Conservation (phyloP, 2,888 invertebrate species). For the Didymodactylos carnosus region DNA sequence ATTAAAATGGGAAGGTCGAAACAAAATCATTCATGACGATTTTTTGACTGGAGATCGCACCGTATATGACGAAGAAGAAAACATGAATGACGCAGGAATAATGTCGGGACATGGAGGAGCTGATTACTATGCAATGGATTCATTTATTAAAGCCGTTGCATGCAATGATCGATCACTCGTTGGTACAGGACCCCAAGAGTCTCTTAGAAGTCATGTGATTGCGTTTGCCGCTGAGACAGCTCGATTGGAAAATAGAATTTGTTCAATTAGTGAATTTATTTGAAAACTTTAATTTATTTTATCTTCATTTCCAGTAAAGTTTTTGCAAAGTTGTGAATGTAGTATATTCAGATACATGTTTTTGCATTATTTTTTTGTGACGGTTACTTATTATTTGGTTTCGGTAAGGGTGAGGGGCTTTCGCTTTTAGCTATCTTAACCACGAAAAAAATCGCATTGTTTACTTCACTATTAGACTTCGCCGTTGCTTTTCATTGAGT, state of each 20-base stretch:
- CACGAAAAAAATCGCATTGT: too few relatives aligned
- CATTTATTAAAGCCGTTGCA: conserved; percentile 23
- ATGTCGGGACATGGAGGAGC: conserved; percentile 27
- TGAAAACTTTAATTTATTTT: too few relatives aligned
- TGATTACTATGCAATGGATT: conserved; percentile 24
- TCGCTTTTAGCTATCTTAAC: too few relatives aligned
- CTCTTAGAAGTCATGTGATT: conserved; percentile 26
- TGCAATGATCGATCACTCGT: conserved; percentile 18
- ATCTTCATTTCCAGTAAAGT: too few relatives aligned
- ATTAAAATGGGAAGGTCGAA: conserved; percentile 19
- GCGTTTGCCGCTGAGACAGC: conserved; percentile 31
- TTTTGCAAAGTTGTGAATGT: too few relatives aligned
- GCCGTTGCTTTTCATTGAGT: too few relatives aligned
- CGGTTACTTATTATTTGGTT: too few relatives aligned
- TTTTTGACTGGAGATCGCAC: conserved; percentile 22
- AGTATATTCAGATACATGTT: too few relatives aligned
- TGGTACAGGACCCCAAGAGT: conserved; percentile 27
- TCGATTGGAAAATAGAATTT: conserved; percentile 24
- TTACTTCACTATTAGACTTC: too few relatives aligned
- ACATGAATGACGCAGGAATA: not conserved
- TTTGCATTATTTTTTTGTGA: too few relatives aligned
- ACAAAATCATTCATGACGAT: conserved; percentile 18
- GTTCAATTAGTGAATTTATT: conserved; percentile 15
- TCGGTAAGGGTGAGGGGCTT: too few relatives aligned
- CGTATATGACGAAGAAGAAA: conserved; percentile 16